A percentile compares a stretch with the other conserved stretches of the same genome.
Conservation (phyloP, 2,113 vertebrate species). For the Otolemur garnettii region DNA sequence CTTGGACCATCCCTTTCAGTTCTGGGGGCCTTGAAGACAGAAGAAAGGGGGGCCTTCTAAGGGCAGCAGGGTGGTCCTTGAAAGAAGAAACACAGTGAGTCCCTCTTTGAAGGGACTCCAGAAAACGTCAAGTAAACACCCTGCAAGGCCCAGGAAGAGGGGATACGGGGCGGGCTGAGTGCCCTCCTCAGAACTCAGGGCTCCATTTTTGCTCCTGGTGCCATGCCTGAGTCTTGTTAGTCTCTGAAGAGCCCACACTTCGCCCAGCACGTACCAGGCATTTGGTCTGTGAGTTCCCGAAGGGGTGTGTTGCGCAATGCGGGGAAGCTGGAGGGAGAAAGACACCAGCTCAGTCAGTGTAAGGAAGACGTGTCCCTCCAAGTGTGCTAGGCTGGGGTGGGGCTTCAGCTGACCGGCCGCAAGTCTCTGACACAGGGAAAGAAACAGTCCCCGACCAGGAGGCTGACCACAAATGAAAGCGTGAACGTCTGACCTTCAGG, state of each 20-base stretch:
- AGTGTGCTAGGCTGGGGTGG: not conserved
- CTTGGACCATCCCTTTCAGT: not conserved
- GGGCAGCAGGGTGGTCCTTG: not conserved
- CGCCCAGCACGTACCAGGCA: not conserved
- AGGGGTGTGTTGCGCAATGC: not conserved
- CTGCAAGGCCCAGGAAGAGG: not conserved
- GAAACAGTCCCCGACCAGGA: not conserved
- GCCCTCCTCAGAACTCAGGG: not conserved
- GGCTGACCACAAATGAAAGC: not conserved
- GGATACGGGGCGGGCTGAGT: accelerated
- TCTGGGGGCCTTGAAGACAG: not conserved
- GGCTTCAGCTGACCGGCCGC: not conserved
- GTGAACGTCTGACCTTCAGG: not conserved
- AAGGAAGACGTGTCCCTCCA: too few species aligned
- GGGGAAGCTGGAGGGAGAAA: not conserved
- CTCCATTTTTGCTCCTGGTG: not conserved
- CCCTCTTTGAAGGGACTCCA: not conserved
- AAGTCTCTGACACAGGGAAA: not conserved
- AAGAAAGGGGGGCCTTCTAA: not conserved
- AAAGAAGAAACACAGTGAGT: not conserved
- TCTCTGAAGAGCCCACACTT: not conserved
- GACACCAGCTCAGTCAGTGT: not conserved
- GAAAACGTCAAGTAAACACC: not conserved
- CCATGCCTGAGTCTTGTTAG: not conserved
- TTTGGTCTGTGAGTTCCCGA: not conserved